phyloP scores from a whole-genome alignment of 1,140 invertebrate genomes.

The Eueides isabella region DNA sequence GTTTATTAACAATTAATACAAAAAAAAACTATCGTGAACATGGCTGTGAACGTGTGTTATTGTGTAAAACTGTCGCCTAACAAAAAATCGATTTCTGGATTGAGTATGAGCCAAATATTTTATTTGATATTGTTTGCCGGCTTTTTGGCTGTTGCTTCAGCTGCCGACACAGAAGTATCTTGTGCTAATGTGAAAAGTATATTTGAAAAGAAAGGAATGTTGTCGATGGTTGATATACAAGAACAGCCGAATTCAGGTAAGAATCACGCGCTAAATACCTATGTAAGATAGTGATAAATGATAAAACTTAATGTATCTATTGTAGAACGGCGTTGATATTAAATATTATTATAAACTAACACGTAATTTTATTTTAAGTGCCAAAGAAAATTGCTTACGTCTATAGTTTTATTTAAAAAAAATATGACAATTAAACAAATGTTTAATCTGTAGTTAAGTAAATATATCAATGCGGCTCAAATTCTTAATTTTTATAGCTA shows the following conservation, averaged over 20 bases:
- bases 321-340: neutral
- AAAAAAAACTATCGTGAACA: conserved; percentile 49
- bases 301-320: conserved; percentile 38
- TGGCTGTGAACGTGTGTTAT: conserved; percentile 79
- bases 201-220: conserved; percentile 75
- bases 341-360: conserved; percentile 23
- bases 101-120: conserved; percentile 74
- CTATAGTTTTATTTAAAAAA: neutral
- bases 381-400: neutral
- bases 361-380: neutral
- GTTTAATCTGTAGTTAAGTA: neutral
- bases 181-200: conserved; percentile 73
- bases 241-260: conserved; percentile 76
- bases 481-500: neutral
- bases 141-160: conserved; percentile 58
- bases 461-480: too few relatives aligned
- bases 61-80: conserved; percentile 77
- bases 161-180: conserved; percentile 61
- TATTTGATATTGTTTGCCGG: conserved; percentile 69
- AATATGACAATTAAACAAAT: neutral
- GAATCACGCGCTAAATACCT: conserved; percentile 60
- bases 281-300: conserved; percentile 60
- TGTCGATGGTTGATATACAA: conserved; percentile 65
- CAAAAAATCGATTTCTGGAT: conserved; percentile 81
- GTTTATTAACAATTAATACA: conserved; percentile 48